A percentile compares a stretch with the other conserved stretches of the same genome.
phyloP scores from a whole-genome alignment of 1,140 invertebrate genomes.

The Trigoniulus corallinus region DNA sequence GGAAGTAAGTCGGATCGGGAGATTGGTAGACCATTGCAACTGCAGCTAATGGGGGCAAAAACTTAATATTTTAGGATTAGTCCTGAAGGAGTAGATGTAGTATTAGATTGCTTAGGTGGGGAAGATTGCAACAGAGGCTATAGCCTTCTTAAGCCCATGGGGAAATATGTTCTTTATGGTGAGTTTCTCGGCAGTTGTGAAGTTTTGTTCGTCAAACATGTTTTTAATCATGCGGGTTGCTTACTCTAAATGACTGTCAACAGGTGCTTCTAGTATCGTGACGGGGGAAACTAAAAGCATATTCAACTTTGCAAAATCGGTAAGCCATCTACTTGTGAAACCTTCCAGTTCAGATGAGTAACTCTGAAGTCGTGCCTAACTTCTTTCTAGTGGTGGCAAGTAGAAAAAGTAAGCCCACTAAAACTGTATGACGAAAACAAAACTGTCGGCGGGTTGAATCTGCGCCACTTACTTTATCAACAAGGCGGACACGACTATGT shows the following conservation, averaged over 20 bases:
- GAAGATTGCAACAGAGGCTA: constrained; percentile 75
- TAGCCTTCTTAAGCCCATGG: constrained; percentile 68
- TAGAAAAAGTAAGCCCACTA: constrained; percentile 70
- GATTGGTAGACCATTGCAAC: too few species aligned
- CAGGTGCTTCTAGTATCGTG: constrained; percentile 30
- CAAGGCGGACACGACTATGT: constrained; percentile 55
- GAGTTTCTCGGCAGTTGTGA: too few species aligned
- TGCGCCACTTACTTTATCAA: constrained; percentile 64
- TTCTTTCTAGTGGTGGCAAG: constrained; percentile 59
- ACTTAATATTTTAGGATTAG: not conserved
- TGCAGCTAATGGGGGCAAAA: too few species aligned
- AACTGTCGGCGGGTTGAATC: constrained; percentile 59
- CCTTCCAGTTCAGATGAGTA: not conserved
- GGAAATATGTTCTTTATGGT: constrained; percentile 74
- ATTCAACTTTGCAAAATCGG: constrained; percentile 32
- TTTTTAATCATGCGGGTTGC: not conserved
- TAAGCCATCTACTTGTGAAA: constrained; percentile 7
- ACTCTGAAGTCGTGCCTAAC: too few species aligned
- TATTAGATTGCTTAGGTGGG: constrained; percentile 72
- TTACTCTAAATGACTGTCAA: constrained; percentile 4
- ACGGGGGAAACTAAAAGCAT: constrained; percentile 33
- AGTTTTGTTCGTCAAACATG: not conserved
- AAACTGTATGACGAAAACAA: constrained; percentile 82
- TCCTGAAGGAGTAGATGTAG: constrained; percentile 66
- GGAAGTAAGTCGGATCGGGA: constrained; percentile 65